Evolutionary conservation across 2,113 vertebrate genomes (phyloP).

Genomic region (Marmota monax): DNA sequence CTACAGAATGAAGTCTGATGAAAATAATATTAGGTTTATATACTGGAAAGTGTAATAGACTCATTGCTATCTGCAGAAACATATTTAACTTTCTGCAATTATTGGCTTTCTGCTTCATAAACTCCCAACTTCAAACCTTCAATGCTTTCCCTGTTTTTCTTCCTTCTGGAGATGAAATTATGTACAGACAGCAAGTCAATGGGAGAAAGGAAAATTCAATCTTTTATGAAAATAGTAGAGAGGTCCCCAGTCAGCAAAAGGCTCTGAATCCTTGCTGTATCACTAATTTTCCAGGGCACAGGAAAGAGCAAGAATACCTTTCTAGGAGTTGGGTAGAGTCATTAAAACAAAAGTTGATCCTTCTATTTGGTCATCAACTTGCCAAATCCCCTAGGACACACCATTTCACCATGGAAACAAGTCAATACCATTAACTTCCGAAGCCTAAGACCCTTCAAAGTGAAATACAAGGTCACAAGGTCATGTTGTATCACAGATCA

Average conservation of each 20-base stretch:
- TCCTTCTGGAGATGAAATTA: constrained; percentile 20
- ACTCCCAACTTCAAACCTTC: not conserved
- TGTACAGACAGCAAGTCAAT: not conserved
- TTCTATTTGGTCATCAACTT: not conserved
- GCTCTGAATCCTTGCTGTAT: not conserved
- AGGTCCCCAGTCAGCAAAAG: not conserved
- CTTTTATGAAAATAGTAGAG: not conserved
- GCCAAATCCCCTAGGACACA: not conserved
- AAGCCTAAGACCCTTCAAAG: not conserved
- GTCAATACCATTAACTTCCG: not conserved
- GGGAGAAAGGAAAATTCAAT: not conserved
- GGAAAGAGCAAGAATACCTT: not conserved
- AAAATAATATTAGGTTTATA: not conserved
- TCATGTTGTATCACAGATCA: not conserved
- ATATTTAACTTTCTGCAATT: constrained; percentile 43
- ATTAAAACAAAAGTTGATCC: not conserved
- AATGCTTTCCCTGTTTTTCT: not conserved
- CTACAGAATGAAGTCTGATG: not conserved
- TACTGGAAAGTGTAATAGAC: not conserved
- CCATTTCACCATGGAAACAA: not conserved
- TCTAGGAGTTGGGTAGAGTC: not conserved
- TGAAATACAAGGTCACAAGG: not conserved
- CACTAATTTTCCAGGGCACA: not conserved
- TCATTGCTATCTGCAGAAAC: not conserved
- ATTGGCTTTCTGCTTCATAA: constrained; percentile 36